Evolutionary conservation across 1,140 invertebrate species (phyloP).

Genomic region (Lutraria rhynchaena): DNA sequence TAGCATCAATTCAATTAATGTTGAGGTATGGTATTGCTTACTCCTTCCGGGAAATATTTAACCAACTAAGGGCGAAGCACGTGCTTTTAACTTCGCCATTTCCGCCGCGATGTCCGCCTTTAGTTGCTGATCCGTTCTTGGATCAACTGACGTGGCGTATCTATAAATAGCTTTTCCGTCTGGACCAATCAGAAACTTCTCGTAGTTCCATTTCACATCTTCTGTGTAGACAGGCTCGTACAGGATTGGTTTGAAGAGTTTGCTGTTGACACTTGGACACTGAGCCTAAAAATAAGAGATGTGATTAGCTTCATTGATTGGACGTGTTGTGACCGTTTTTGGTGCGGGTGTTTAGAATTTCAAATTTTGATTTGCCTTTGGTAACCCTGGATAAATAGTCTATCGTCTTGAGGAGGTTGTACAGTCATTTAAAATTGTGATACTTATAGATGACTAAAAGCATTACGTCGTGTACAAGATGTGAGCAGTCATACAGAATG

Average conservation of each 20-base stretch:
- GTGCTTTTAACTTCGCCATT: constrained; percentile 21
- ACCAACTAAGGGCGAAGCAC: neutral
- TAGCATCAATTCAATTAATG: neutral
- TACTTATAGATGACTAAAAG: too few species aligned
- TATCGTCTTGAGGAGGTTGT: too few species aligned
- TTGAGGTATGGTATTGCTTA: neutral
- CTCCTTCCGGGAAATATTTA: neutral
- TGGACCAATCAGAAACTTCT: constrained; percentile 84
- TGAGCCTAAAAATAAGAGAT: constrained; percentile 38
- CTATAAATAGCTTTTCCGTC: constrained; percentile 76
- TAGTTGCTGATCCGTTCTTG: constrained; percentile 7
- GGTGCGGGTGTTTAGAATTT: too few species aligned
- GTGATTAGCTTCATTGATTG: too few species aligned
- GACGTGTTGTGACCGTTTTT: too few species aligned
- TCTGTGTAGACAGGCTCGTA: constrained; percentile 74
- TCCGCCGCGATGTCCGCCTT: constrained; percentile 24
- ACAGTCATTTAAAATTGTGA: too few species aligned
- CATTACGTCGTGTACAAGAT: too few species aligned
- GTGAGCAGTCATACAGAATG: too few species aligned
- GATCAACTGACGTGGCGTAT: constrained; percentile 41
- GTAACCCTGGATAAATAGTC: too few species aligned
- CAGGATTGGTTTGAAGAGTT: constrained; percentile 53
- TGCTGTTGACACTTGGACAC: constrained; percentile 17
- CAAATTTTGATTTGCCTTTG: too few species aligned
- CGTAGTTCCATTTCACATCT: constrained; percentile 86